These are phyloP conservation scores for Ferrisia virgata DNA, from an alignment of 2,888 invertebrate species.

Conservation along the genomic window DNA sequence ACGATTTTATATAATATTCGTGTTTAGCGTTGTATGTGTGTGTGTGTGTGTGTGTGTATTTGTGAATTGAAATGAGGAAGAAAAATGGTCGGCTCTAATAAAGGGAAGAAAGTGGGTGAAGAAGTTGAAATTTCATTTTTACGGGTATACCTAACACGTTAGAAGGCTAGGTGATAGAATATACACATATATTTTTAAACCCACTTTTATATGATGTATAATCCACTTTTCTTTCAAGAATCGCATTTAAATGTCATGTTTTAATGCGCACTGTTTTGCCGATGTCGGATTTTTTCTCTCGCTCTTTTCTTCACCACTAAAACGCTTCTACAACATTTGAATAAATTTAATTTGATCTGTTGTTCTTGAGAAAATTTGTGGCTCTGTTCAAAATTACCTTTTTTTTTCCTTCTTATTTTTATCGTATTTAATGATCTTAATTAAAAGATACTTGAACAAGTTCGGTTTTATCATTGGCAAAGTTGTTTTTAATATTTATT, in stretches of 20 bases:
- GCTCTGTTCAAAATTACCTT: not conserved
- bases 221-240: conserved; percentile 37
- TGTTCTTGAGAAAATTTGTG: not conserved
- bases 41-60: too few species aligned
- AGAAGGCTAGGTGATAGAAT: not conserved
- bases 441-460: not conserved
- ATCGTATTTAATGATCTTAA: conserved; percentile 25
- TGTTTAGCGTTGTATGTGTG: too few species aligned
- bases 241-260: conserved; percentile 24
- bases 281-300: not conserved
- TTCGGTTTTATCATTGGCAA: not conserved
- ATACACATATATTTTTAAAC: not conserved
- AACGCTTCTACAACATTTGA: conserved; percentile 6
- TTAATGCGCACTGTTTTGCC: not conserved
- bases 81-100: not conserved
- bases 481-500: not conserved
- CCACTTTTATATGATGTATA: conserved; percentile 21
- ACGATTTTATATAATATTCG: not conserved
- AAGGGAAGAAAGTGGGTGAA: not conserved
- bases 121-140: not conserved
- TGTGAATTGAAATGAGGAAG: not conserved
- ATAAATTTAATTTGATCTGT: conserved; percentile 37
- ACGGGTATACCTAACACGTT: not conserved
- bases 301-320: not conserved
- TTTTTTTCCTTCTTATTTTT: conserved; percentile 14